Conservation (phyloP, 2,113 vertebrate species). For the Rutilus rutilus region DNA sequence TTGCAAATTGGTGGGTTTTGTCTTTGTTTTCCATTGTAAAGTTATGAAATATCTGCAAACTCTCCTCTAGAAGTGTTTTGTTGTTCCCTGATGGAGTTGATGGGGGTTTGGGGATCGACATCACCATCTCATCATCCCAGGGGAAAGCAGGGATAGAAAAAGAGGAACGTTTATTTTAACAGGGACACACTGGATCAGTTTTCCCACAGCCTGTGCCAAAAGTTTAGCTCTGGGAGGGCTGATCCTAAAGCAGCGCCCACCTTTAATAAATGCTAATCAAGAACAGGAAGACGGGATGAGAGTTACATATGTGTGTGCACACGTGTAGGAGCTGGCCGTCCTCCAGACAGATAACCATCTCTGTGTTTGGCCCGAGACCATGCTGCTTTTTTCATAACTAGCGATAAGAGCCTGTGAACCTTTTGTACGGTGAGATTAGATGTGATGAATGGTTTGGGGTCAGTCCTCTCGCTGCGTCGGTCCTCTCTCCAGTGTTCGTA, state of each 20-base stretch:
- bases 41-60: not conserved
- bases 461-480: not conserved
- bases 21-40: not conserved
- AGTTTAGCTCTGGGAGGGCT: conserved; percentile 40
- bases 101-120: conserved; percentile 1
- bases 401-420: conserved; percentile 27
- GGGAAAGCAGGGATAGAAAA: conserved; percentile 68
- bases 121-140: conserved; percentile 57
- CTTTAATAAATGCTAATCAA: conserved; percentile 43
- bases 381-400: not conserved
- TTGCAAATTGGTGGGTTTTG: not conserved
- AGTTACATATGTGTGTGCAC: conserved; percentile 13
- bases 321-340: not conserved
- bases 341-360: conserved; percentile 20
- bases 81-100: not conserved
- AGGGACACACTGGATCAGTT: conserved; percentile 67
- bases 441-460: conserved; percentile 1
- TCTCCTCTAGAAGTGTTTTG: not conserved
- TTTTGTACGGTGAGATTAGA: not conserved
- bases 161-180: conserved; percentile 70
- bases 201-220: conserved; percentile 72
- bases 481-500: not conserved
- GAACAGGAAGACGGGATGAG: conserved; percentile 3
- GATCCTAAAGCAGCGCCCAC: conserved; percentile 32
- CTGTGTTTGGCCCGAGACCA: not conserved